Conservation (phyloP, 1,140 invertebrate species). For the Hesperophylax magnus region DNA sequence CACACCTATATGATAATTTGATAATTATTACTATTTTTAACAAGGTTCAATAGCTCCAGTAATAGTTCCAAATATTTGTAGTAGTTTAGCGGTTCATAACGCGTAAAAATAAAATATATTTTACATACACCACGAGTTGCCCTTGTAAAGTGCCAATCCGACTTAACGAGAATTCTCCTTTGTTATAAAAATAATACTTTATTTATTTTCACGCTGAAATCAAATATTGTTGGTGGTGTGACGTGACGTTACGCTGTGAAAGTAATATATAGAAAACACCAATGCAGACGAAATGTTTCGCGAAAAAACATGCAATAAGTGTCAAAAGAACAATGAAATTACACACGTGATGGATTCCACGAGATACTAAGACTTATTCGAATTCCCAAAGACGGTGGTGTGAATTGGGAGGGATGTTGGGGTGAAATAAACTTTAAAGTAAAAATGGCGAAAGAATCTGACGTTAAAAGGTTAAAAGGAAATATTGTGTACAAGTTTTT, state of each 20-base stretch:
- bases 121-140: no score
- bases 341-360: constrained; percentile 54
- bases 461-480: background rate
- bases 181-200: no score
- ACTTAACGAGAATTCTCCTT: no score
- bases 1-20: no score
- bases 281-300: background rate
- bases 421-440: constrained; percentile 20
- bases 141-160: no score
- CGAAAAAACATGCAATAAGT: constrained; percentile 51
- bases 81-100: no score
- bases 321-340: constrained; percentile 54
- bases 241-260: background rate
- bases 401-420: background rate
- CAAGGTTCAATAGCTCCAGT: no score
- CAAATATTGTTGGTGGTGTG: background rate
- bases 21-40: no score
- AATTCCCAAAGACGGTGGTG: constrained; percentile 49
- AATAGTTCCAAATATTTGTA: no score
- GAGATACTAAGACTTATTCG: constrained; percentile 57
- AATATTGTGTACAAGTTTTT: no score
- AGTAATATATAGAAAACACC: constrained; percentile 1
- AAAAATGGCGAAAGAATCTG: constrained; percentile 6
- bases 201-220: no score
- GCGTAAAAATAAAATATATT: no score